These are phyloP conservation scores for Cryptocephalus primarius DNA, from an alignment of 2,888 invertebrate species.

Conservation along the genomic window DNA sequence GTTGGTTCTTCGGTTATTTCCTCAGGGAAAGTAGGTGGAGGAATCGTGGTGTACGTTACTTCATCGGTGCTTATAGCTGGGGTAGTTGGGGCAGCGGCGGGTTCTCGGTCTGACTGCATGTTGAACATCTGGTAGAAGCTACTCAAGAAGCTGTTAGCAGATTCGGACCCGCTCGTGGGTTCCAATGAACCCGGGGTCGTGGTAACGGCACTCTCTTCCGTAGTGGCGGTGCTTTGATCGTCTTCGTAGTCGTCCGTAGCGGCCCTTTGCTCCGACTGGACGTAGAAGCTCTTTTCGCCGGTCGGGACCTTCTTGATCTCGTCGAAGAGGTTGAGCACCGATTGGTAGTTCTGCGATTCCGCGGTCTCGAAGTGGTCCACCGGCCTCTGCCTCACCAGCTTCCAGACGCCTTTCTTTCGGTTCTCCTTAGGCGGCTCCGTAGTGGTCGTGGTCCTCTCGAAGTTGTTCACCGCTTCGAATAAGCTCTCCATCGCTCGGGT, in stretches of 20 bases:
- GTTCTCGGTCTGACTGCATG: slow-evolving; percentile 15
- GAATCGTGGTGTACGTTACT: slow-evolving; percentile 10
- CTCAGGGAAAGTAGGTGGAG: slow-evolving; percentile 24
- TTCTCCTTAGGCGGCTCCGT: slow-evolving; percentile 19
- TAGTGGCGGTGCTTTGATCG: slow-evolving; percentile 6
- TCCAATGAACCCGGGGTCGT: not conserved
- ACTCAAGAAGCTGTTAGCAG: slow-evolving; percentile 25
- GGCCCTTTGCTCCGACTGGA: not conserved
- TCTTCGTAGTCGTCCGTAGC: slow-evolving; percentile 4
- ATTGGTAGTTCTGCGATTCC: slow-evolving; percentile 64
- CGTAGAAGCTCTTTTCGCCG: not conserved
- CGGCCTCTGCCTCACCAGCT: slow-evolving; percentile 55
- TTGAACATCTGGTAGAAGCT: slow-evolving; percentile 34
- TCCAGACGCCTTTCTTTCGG: slow-evolving; percentile 62
- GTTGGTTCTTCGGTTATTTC: slow-evolving; percentile 20
- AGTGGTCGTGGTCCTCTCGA: slow-evolving; percentile 7
- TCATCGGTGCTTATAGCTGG: not conserved
- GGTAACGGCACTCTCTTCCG: slow-evolving; percentile 6
- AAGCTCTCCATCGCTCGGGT: slow-evolving; percentile 10
- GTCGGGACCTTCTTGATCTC: not conserved
- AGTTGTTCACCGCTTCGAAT: slow-evolving; percentile 14
- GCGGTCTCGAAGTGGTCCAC: slow-evolving; percentile 64
- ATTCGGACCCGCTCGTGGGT: not conserved
- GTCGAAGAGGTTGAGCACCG: slow-evolving; percentile 20
- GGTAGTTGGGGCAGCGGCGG: slow-evolving; percentile 3